A percentile compares a stretch with the other conserved stretches of the same genome.
These are phyloP conservation scores for Uloborus plumipes DNA, from an alignment of 2,888 invertebrate genomes.

Conservation along the genomic window DNA sequence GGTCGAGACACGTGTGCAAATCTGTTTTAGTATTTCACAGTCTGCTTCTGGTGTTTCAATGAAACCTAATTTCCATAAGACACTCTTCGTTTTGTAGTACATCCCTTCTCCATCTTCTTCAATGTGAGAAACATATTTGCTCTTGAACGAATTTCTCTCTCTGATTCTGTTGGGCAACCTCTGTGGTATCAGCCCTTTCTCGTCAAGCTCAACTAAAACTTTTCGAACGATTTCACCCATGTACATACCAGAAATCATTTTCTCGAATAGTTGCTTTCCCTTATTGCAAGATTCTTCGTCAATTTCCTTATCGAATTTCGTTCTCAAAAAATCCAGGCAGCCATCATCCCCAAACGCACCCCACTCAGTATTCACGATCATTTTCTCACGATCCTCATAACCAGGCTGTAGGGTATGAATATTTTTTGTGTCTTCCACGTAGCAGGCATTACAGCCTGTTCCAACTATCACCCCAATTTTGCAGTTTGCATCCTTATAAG, in stretches of 20 bases:
- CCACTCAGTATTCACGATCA: conserved; percentile 96
- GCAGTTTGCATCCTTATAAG: conserved; percentile 93
- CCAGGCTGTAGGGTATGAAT: conserved; percentile 83
- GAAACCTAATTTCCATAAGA: conserved; percentile 89
- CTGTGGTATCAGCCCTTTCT: conserved; percentile 78
- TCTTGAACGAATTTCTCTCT: conserved; percentile 88
- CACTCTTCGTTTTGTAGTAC: conserved; percentile 78
- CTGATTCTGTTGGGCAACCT: conserved; percentile 83
- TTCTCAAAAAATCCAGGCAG: conserved; percentile 85
- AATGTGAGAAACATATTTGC: conserved; percentile 97
- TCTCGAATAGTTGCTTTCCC: conserved; percentile 87
- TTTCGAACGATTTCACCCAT: conserved; percentile 95
- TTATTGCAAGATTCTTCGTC: conserved; percentile 85
- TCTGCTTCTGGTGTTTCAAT: conserved; percentile 85
- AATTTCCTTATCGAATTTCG: conserved; percentile 80
- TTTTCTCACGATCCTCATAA: conserved; percentile 70
- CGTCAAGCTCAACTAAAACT: conserved; percentile 84
- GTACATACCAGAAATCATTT: conserved; percentile 99
- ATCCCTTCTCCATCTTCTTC: conserved; percentile 77
- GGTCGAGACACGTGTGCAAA: conserved; percentile 91
- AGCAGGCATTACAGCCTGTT: conserved; percentile 61
- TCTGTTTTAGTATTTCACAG: conserved; percentile 89
- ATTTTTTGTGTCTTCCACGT: conserved; percentile 72
- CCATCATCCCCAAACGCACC: conserved; percentile 96
- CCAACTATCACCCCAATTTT: conserved; percentile 95